Evolutionary conservation across 2,797 vertebrate genomes (phyloP).

Genomic region (Semaprochilodus insignis): DNA sequence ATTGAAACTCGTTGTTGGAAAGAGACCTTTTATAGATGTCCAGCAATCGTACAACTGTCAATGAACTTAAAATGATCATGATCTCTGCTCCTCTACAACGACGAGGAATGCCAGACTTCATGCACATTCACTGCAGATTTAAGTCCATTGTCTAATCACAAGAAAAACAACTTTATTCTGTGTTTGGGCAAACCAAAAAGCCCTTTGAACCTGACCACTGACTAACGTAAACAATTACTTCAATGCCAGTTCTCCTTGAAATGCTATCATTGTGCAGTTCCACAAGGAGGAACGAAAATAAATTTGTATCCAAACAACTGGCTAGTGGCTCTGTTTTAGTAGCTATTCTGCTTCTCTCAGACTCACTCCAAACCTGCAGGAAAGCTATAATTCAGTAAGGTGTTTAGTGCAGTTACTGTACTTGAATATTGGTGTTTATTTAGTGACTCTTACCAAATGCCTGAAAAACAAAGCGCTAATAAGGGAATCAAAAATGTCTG

Average conservation of each 20-base stretch:
- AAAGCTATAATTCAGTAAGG: too few relatives aligned
- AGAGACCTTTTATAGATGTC: neutral
- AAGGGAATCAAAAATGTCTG: conserved; percentile 16
- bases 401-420: neutral
- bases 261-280: neutral
- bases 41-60: neutral
- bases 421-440: conserved; percentile 12
- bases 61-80: neutral
- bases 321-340: conserved; percentile 10
- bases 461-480: conserved; percentile 31
- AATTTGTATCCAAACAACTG: neutral
- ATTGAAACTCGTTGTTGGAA: neutral
- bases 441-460: conserved; percentile 12
- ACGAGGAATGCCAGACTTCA: neutral
- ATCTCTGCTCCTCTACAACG: neutral
- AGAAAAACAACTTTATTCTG: neutral
- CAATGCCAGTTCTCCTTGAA: conserved; percentile 20
- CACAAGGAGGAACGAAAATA: neutral
- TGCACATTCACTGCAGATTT: neutral
- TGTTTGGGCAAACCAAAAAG: neutral
- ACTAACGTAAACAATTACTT: conserved; percentile 1
- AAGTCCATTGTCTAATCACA: neutral
- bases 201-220: neutral
- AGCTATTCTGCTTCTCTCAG: neutral
- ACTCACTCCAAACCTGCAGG: neutral